Base-by-base conservation (phyloP, 1,140 invertebrate genomes). In the Musca vetustissima region DNA sequence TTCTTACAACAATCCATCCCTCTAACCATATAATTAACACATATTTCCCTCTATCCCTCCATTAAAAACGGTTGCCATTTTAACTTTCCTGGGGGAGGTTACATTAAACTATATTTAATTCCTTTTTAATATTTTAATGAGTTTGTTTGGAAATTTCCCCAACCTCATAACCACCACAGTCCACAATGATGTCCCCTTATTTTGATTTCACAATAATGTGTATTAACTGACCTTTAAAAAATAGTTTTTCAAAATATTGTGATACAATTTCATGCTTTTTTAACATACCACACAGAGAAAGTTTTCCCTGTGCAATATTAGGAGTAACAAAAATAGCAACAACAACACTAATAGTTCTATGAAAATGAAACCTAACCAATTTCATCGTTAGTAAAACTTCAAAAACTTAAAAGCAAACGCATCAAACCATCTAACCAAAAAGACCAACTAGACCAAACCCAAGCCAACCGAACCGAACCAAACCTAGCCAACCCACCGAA, bases 221-320 rank as follows among this genome's bases (percentile, higher is more conserved):
- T 28, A 61, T 61, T 61, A 61, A 61, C 28, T 61, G 57, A 61
- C 57, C 57, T 61, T 36, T 36, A 61, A 61, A 61, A 19, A 61
- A 17, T n/a, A n/a, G n/a, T n/a, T n/a, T 61, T 61, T 36, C 2
- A 9, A 32, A 61, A 61, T 61, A 61, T 36, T 61, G 28, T 61
- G n/a, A 9, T 36, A 61, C 17, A 36, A 61, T 32, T 61, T 43
- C 19, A 32, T 32, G 24, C n/a, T 59, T 15, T 59, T 59, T 32
- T 59, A n/a, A n/a, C 53, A 61, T n/a, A 36, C 28, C n/a, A 36
- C n/a, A 36, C 4, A 36, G 22, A 61, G 36, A 61, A 61, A 19
- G 9, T 36, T 61, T 32, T 36, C 7, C 17, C 14, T 36, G 2
- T 4, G 28, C 15, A 61, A 43, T 13, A 43, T 43, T 11, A 43